Evolutionary conservation across 2,888 invertebrate genomes (phyloP), one percentile per base, ranked within the genome.

Genomic region (Bhutanitis thaidina): DNA sequence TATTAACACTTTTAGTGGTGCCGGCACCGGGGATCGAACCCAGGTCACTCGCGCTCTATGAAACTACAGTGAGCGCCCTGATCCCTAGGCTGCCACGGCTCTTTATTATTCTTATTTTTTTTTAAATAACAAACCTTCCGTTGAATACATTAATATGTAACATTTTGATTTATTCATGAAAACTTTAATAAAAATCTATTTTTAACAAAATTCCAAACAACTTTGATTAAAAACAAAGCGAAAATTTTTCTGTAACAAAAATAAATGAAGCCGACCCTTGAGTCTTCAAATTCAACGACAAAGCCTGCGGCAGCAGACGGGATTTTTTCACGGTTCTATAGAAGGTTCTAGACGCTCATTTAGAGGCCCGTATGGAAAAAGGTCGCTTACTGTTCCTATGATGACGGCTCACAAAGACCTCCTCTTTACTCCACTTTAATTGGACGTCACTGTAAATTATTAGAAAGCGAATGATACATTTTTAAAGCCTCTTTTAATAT

Each of bases 321-420:
- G 16, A 30, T 45, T 46, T 52, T 49, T 52, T 52, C 46, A 37
- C 30, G 12, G 43, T n/a, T 12, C 46, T 41, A 52, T 46, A 46
- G 51, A 52, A 46, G 32, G 43, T 46, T 52, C 37, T 51, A 52
- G 51, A 46, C 51, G 41, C 46, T 52, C 46, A 46, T 52, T 52
- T 52, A 46, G 51, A 35, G 44, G 37, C 15, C 30, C 34, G 30
- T 37, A 43, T 32, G 51, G 51, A 52, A 41, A 52, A 52, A 52
- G 46, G 51, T 52, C 46, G 51, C 50, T 37, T 25, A 30, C 25
- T 44, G 41, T 43, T 37, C 51, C 32, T 40, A 12, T 37, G 41
- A 30, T 37, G 32, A 32, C 32, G 16, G 3, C 44, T 52, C 51
- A 52, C 51, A 52, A 52, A 52, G 51, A 52, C 36, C 41, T n/a